These are phyloP conservation scores for Melipona quadrifasciata DNA, from an alignment of 1,140 invertebrate species.

Conservation along the genomic window DNA sequence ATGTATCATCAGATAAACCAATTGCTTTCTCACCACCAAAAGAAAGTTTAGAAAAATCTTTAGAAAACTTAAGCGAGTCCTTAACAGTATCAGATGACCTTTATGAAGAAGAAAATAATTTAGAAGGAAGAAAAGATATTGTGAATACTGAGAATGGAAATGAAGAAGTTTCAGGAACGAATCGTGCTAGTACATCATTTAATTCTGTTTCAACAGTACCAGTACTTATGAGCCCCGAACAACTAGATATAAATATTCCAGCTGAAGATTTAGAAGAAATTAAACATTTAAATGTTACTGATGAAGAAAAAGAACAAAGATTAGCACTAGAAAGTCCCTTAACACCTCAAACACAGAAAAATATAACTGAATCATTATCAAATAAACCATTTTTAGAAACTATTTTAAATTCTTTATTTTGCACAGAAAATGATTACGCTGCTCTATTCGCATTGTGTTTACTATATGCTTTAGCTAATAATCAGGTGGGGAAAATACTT, in stretches of 20 bases:
- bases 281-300: slow-evolving; percentile 89
- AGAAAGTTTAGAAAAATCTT: slow-evolving; percentile 85
- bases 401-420: slow-evolving; percentile 91
- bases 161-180: slow-evolving; percentile 79
- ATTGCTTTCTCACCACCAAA: slow-evolving; percentile 83
- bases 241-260: slow-evolving; percentile 49
- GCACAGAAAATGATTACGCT: slow-evolving; percentile 96
- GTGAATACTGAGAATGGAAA: slow-evolving; percentile 61
- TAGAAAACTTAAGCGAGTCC: slow-evolving; percentile 81
- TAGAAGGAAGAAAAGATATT: slow-evolving; percentile 33
- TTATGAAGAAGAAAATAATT: slow-evolving; percentile 15
- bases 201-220: slow-evolving; percentile 27
- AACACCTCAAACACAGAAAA: slow-evolving; percentile 55
- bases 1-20: slow-evolving; percentile 72
- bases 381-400: slow-evolving; percentile 94
- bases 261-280: slow-evolving; percentile 70
- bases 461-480: slow-evolving; percentile 96
- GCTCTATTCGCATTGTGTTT: slow-evolving; percentile 95
- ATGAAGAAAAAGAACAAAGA: slow-evolving; percentile 93
- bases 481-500: slow-evolving; percentile 87
- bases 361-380: slow-evolving; percentile 79
- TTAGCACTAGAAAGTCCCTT: slow-evolving; percentile 82
- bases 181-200: slow-evolving; percentile 60
- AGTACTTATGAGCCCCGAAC: slow-evolving; percentile 40
- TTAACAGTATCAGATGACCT: slow-evolving; percentile 33